Conservation (phyloP, 2,797 vertebrate genomes). For the Pseudochirops cupreus region DNA sequence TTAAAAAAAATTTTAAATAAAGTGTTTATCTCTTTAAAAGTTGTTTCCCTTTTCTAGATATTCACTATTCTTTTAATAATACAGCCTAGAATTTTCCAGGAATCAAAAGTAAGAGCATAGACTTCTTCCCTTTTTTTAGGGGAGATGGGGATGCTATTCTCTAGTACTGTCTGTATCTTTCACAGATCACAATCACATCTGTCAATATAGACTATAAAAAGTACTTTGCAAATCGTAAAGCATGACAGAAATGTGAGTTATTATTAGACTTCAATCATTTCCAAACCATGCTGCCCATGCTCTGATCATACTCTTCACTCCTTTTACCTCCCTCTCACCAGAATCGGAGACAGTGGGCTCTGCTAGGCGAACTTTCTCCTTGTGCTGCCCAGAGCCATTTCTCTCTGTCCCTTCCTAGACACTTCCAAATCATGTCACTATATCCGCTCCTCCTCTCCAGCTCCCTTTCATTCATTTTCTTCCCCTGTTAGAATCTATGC, state of each 20-base stretch:
- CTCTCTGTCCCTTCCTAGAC: neutral
- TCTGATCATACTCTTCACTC: neutral
- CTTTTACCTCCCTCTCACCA: neutral
- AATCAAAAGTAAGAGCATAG: neutral
- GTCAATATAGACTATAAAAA: neutral
- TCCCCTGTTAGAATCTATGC: neutral
- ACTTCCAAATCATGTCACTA: neutral
- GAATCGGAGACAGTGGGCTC: neutral
- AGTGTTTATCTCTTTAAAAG: neutral
- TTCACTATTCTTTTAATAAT: neutral
- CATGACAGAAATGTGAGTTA: neutral
- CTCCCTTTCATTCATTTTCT: neutral
- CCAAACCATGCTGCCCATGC: neutral
- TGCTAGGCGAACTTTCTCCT: neutral
- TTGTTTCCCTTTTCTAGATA: neutral
- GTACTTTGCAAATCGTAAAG: neutral
- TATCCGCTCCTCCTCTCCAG: neutral
- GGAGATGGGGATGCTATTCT: neutral
- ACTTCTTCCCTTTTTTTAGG: neutral
- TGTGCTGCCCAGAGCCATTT: neutral
- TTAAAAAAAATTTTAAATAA: neutral
- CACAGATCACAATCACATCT: neutral
- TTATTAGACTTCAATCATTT: neutral
- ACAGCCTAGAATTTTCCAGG: neutral
- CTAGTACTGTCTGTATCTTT: neutral